Evolutionary conservation across 2,888 invertebrate genomes (phyloP).

Genomic region (Lasioglossum pauxillum): DNA sequence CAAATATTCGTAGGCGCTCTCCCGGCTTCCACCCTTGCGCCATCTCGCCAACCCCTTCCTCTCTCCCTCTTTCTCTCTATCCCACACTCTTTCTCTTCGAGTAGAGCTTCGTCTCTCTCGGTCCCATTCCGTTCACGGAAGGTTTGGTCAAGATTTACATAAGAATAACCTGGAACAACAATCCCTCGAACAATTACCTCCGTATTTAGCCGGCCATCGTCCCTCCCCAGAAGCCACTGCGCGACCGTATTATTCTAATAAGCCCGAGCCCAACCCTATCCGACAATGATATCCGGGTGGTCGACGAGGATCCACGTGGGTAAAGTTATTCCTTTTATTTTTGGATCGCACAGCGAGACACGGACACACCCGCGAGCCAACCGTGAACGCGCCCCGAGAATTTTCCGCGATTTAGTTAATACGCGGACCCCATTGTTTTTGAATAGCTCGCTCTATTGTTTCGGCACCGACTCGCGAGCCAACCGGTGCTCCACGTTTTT

Average conservation of each 20-base stretch:
- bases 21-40: slow-evolving; percentile 38
- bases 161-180: slow-evolving; percentile 82
- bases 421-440: slow-evolving; percentile 43
- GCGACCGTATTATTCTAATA: slow-evolving; percentile 80
- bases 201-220: slow-evolving; percentile 75
- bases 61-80: slow-evolving; percentile 26
- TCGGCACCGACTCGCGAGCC: slow-evolving; percentile 51
- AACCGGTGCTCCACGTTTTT: background rate
- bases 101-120: background rate
- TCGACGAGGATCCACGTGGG: slow-evolving; percentile 44
- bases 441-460: slow-evolving; percentile 59
- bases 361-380: slow-evolving; percentile 1
- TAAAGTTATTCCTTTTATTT: slow-evolving; percentile 62
- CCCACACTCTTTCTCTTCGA: background rate
- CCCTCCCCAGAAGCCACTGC: slow-evolving; percentile 65
- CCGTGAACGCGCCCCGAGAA: background rate
- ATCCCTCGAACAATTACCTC: slow-evolving; percentile 82
- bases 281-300: slow-evolving; percentile 70
- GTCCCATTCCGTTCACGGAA: slow-evolving; percentile 44
- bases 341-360: slow-evolving; percentile 48
- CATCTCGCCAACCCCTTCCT: slow-evolving; percentile 27
- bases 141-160: slow-evolving; percentile 82
- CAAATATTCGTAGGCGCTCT: slow-evolving; percentile 78
- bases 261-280: slow-evolving; percentile 64
- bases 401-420: slow-evolving; percentile 54